Conservation (phyloP, 1,140 invertebrate species). For the Drosophila hydei region DNA sequence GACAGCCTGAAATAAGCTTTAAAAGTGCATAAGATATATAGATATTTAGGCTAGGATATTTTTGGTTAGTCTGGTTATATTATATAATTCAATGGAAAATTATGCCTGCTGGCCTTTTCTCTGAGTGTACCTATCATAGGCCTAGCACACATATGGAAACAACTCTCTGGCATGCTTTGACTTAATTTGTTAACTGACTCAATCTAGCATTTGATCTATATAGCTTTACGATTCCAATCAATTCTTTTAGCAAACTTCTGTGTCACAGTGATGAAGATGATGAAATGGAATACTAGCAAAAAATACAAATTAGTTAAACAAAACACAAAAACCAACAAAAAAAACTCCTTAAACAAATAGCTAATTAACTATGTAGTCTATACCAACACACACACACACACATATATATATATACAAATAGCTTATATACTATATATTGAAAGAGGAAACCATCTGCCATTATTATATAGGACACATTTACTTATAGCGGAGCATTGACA, state of each 20-base stretch:
- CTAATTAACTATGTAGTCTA: conserved; percentile 72
- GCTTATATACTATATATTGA: conserved; percentile 54
- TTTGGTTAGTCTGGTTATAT: no score
- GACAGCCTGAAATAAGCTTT: not conserved
- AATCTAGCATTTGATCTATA: conserved; percentile 43
- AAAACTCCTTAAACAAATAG: conserved; percentile 30
- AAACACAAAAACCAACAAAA: conserved; percentile 19
- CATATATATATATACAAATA: conserved; percentile 34
- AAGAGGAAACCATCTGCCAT: conserved; percentile 63
- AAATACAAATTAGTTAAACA: conserved; percentile 66
- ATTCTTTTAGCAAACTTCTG: conserved; percentile 83
- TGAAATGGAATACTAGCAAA: conserved; percentile 84
- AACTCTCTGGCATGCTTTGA: conserved; percentile 19
- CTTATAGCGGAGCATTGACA: conserved; percentile 63
- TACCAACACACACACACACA: conserved; percentile 51
- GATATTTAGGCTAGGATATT: no score
- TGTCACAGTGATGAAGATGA: conserved; percentile 84
- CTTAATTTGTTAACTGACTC: conserved; percentile 10
- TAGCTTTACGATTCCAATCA: conserved; percentile 60
- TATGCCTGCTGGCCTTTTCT: not conserved
- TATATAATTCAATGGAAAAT: not conserved
- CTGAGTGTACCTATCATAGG: conserved; percentile 11
- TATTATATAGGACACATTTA: conserved; percentile 51
- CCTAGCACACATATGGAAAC: conserved; percentile 3
- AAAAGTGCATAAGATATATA: not conserved